Base-by-base conservation (phyloP, 64 coral and sea anemone species). In the Exaiptasia diaphana region DNA sequence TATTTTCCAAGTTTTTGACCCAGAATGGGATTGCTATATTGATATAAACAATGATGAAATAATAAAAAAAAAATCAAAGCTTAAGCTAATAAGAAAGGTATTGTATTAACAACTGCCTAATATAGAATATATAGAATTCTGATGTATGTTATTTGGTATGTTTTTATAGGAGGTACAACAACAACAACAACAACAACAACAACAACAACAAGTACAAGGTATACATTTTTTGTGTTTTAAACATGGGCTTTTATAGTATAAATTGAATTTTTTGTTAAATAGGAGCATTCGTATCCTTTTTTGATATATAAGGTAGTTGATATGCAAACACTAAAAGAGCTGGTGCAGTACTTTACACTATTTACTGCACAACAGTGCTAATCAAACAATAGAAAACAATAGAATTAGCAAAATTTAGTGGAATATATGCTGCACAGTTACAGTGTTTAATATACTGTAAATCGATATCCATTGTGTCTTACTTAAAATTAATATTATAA, bases 81-180 rank as follows among this genome's bases (percentile, higher is more conserved):
- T 76, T 76, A 32, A 40, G 73, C 42, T 76, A 45, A 25, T 76
- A 45, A 76, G 42, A 76, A 75, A 75, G 71, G 71, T 75, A 75
- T 75, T 75, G 39, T 72, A 72, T 72, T 72, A 72, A 41, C 38
- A 41, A 72, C 43, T 72, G 68, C 43, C 43, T 72, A 27, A 72
- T 72, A 72, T 46, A 46, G 43, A 46, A 46, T 46, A 72, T 72
- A 72, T 46, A 46, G 43, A 46, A 46, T 46, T 46, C 15, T 46
- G 6, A 46, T 46, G 43, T 46, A 46, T 46, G 43, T 46, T 46
- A 8, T 46, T 46, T 46, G 43, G 43, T 46, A 46, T 46, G 43
- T 46, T 46, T 46, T 46, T 15, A 46, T 46, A 15, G 6, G 15
- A 15, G 43, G 15, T 6, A 15, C 15, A 46, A 46, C 15, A 46